Conservation (phyloP, 2,797 vertebrate species). For the Valencia hispanica region DNA sequence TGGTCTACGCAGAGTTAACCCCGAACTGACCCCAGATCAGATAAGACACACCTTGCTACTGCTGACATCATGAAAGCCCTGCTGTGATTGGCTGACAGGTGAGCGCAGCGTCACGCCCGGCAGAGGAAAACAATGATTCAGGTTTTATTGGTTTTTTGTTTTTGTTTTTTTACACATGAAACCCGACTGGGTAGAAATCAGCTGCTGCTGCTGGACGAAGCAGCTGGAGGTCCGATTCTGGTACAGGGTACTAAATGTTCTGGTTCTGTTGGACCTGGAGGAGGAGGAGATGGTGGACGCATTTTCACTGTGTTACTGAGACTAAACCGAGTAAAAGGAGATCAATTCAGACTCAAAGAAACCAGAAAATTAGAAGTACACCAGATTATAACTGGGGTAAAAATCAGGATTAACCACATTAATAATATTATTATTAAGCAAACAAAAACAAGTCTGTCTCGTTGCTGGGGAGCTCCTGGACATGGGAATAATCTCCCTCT, state of each 20-base stretch:
- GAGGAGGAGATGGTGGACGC: background rate
- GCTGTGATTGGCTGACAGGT: conserved; percentile 9
- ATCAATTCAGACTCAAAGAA: background rate
- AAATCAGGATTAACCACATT: background rate
- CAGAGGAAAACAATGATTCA: background rate
- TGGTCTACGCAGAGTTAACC: background rate
- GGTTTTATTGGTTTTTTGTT: too few relatives aligned
- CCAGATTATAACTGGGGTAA: background rate
- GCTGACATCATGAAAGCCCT: background rate
- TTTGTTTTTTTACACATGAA: background rate
- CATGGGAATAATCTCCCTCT: background rate
- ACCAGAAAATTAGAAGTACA: background rate
- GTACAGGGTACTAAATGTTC: background rate
- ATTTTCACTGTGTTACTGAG: background rate
- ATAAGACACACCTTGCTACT: background rate
- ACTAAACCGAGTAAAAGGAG: background rate
- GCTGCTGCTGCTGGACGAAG: background rate
- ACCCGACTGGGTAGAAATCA: background rate
- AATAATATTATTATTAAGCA: background rate
- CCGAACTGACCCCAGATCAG: background rate
- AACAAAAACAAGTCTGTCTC: background rate
- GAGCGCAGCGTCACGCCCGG: background rate
- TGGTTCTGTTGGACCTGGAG: background rate
- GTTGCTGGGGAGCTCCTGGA: background rate
- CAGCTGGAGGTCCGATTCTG: background rate